Evolutionary conservation across 92 coral and sea anemone species (phyloP), one percentile per base, ranked within the genome.

Genomic region (Phymanthus crucifer): DNA sequence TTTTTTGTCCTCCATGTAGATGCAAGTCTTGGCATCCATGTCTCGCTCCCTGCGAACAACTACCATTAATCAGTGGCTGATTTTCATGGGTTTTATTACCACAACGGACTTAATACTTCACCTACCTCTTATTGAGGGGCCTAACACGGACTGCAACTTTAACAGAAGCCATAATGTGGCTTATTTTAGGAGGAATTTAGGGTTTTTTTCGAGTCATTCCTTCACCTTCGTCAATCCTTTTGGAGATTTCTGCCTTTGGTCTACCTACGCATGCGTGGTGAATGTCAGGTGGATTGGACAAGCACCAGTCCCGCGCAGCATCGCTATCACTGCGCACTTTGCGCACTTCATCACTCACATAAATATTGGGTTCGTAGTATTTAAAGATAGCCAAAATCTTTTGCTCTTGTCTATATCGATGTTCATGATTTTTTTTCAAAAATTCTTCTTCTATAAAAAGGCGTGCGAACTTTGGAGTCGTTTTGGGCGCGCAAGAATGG

Each of bases 121-220:
- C 88, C 79, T 78, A 95, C 99, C 99, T 95, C 80, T 88, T 89
- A 52, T 95, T 95, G 37, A 95, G 74, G 86, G 99, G 99, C 83
- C 99, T 88, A 48, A 95, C 99, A 57, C 99, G 97, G 24, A 95
- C 99, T 34, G 99, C 99, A 43, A 95, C 99, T 68, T 95, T 95
- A 31, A 95, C 99, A 84, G 99, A 93, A 73, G 99, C 99, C 99
- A 95, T 95, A 13, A 81, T 78, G 23, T 70, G 75, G 76, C 78
- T 67, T 43, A 58, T 24, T 45, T 79, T 74, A 37, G 50, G 57
- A 69, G 35, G 45, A 33, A 65, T 33, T 83, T 92, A 87, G 38
- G 94, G 72, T 91, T 80, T 92, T 82, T 85, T 85, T 40, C 79
- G 74, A 69, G 86, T 66, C 86, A 82, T 82, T 82, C 45, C 50